Evolutionary conservation across 2,113 vertebrate species (phyloP).

Genomic region (Poecilia latipinna): DNA sequence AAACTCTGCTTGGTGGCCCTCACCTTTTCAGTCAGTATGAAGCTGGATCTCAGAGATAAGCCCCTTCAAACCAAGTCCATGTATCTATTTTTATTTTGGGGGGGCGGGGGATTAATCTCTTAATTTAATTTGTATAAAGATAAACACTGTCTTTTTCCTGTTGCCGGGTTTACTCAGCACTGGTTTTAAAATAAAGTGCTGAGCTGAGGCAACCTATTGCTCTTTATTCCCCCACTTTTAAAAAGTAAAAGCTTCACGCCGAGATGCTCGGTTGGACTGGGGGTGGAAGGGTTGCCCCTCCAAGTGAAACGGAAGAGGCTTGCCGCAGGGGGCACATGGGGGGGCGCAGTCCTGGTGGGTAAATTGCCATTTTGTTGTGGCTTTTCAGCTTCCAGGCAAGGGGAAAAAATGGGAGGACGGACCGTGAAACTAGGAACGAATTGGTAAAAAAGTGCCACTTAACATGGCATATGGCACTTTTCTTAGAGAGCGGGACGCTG

Average conservation of each 20-base stretch:
- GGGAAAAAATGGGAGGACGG: conserved; percentile 72
- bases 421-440: conserved; percentile 85
- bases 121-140: background rate
- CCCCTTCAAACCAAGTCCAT: background rate
- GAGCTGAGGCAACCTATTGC: background rate
- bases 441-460: conserved; percentile 74
- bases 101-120: background rate
- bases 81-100: background rate
- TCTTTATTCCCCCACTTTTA: conserved; percentile 16
- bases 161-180: background rate
- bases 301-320: conserved; percentile 56
- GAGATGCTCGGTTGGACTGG: conserved; percentile 20
- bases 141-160: background rate
- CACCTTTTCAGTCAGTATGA: no score
- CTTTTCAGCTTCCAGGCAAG: conserved; percentile 71
- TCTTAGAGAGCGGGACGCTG: conserved; percentile 60
- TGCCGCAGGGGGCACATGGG: conserved; percentile 66
- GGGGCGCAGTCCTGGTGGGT: conserved; percentile 65
- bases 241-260: conserved; percentile 45
- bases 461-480: conserved; percentile 75
- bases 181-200: background rate
- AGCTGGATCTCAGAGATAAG: no score
- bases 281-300: conserved; percentile 16
- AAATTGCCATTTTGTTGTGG: conserved; percentile 79
- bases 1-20: no score